Conservation (phyloP, 2,888 invertebrate species). For the Caradrina kadenii region DNA sequence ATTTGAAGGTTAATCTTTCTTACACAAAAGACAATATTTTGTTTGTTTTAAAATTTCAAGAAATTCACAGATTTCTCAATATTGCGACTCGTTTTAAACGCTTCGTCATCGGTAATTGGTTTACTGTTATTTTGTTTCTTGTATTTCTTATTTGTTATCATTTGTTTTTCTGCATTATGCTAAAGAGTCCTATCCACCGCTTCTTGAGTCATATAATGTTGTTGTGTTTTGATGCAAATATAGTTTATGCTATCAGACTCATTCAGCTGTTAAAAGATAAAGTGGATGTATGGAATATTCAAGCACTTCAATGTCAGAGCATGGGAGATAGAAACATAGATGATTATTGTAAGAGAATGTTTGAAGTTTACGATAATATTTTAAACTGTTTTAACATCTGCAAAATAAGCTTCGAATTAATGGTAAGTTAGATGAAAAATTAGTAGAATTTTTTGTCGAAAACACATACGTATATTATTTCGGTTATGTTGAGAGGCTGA, state of each 20-base stretch:
- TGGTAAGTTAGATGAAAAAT: not conserved
- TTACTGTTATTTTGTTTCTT: not conserved
- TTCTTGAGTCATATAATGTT: not conserved
- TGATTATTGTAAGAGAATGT: not conserved
- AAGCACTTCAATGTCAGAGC: not conserved
- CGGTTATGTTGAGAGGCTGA: too few relatives aligned
- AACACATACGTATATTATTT: too few relatives aligned
- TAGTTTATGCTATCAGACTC: not conserved
- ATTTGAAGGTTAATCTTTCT: not conserved
- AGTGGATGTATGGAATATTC: conserved; percentile 13
- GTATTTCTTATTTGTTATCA: not conserved
- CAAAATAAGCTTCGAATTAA: not conserved
- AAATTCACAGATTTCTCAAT: conserved; percentile 4
- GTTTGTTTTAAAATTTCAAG: not conserved
- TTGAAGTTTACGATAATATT: not conserved
- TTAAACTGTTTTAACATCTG: not conserved
- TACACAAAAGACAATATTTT: not conserved
- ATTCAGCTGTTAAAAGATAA: conserved; percentile 3
- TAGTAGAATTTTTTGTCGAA: too few relatives aligned
- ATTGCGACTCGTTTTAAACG: not conserved
- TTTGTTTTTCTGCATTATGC: not conserved
- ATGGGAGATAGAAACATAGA: too few relatives aligned
- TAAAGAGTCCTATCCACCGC: not conserved
- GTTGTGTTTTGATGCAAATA: not conserved
- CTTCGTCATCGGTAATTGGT: not conserved